phyloP scores from a whole-genome alignment of 1,140 invertebrate species.

The Apis laboriosa region DNA sequence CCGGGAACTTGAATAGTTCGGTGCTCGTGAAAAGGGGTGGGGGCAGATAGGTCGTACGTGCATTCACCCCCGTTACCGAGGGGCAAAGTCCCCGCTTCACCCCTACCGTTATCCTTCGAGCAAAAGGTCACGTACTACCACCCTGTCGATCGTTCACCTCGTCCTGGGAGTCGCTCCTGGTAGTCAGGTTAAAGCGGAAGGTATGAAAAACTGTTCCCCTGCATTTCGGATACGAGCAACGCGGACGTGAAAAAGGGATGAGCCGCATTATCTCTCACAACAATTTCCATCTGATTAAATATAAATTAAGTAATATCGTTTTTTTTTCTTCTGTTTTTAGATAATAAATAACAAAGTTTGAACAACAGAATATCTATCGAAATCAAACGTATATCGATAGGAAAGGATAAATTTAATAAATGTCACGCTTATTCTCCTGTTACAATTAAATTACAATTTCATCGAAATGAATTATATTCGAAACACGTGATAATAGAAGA shows the following conservation, averaged over 20 bases:
- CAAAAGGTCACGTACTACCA: slow-evolving; percentile 79
- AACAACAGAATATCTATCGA: background rate
- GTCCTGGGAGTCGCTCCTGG: slow-evolving; percentile 76
- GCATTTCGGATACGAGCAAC: slow-evolving; percentile 10
- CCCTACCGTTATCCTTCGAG: slow-evolving; percentile 78
- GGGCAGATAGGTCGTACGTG: slow-evolving; percentile 60
- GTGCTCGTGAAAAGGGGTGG: slow-evolving; percentile 3
- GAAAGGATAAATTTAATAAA: background rate
- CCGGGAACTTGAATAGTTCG: slow-evolving; percentile 34
- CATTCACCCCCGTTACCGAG: slow-evolving; percentile 72
- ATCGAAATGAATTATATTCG: background rate
- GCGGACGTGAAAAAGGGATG: background rate
- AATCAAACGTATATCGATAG: background rate
- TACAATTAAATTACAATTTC: background rate
- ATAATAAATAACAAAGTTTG: background rate
- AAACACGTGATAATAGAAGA: background rate
- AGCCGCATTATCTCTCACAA: background rate
- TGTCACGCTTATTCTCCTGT: background rate
- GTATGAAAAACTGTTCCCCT: slow-evolving; percentile 53
- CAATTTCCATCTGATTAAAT: background rate
- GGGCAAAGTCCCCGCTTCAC: slow-evolving; percentile 63
- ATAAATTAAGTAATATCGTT: background rate
- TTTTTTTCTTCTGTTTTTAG: background rate
- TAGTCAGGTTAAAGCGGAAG: slow-evolving; percentile 76
- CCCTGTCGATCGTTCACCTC: slow-evolving; percentile 79